Evolutionary conservation across 2,888 invertebrate genomes (phyloP), one percentile per base, ranked within the genome.

Genomic region (Aleiodes testaceus): DNA sequence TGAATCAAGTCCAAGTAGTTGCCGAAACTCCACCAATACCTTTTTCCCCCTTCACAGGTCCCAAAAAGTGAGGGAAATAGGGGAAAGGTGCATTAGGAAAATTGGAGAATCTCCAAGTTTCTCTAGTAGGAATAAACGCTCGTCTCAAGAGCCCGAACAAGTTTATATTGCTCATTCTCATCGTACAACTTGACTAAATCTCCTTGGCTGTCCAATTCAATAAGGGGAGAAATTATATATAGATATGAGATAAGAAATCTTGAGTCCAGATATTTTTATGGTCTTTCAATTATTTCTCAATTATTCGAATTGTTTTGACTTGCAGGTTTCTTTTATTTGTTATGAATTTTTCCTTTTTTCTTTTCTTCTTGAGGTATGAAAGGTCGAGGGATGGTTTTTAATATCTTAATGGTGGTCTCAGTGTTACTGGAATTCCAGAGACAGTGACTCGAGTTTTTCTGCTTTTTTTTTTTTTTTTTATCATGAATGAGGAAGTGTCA

Each of bases 61-160:
- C 66, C 53, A 22, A 45, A 55, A 45, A 47, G 52, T 55, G 52
- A 44, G 36, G 42, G 7, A 26, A 26, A 26, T 3, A 26, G 26
- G 26, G 26, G 26, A 26, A 26, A 67, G 74, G 80, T 82, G 81
- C 84, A 85, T 85, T 85, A 85, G 81, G 76, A 83, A 84, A 85
- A 85, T 85, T 85, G 85, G 84, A 85, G 79, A 75, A 77, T 78
- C 80, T 82, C 84, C 84, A 85, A 85, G 79, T 79, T 78, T 77
- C 77, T 77, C 77, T 73, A 70, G 73, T 72, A 53, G 67, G 66
- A 72, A 72, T 63, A 59, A 59, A 59, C 61, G 47, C 42, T 22
- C 36, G 44, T 26, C 61, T 18, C 16, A 14, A 20, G 47, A 66
- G 50, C 52, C 55, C 44, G 18, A 22, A 45, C 65, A 65, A 22